Conservation (phyloP, 2,113 vertebrate genomes). For the Siphamia tubifer region DNA sequence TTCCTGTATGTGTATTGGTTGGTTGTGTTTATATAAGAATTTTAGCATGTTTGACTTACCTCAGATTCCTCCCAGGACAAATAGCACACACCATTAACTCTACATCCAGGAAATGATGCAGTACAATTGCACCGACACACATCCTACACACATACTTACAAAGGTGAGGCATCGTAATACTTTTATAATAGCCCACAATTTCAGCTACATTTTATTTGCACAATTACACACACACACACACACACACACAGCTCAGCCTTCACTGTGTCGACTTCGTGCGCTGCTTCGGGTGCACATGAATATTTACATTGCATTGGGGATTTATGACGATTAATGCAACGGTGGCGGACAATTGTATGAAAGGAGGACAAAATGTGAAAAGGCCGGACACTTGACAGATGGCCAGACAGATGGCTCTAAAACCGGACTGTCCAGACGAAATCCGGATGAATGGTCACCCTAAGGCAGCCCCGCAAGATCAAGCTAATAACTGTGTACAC, state of each 20-base stretch:
- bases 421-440: too few relatives aligned
- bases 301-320: too few relatives aligned
- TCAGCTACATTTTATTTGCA: neutral
- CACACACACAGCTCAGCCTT: neutral
- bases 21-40: neutral
- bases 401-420: too few relatives aligned
- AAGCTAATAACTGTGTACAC: too few relatives aligned
- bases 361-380: too few relatives aligned
- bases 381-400: too few relatives aligned
- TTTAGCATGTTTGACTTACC: neutral
- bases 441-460: too few relatives aligned
- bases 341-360: too few relatives aligned
- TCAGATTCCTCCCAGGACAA: neutral
- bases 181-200: neutral
- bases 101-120: neutral
- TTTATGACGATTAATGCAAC: too few relatives aligned
- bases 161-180: neutral
- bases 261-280: too few relatives aligned
- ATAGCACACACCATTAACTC: slow-evolving; percentile 14
- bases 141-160: neutral
- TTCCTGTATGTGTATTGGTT: neutral
- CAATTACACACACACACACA: neutral
- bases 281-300: too few relatives aligned
- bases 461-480: too few relatives aligned
- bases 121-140: neutral